Evolutionary conservation across 1,140 invertebrate genomes (phyloP), one percentile per base, ranked within the genome.

Genomic region (Ectropis grisescens): DNA sequence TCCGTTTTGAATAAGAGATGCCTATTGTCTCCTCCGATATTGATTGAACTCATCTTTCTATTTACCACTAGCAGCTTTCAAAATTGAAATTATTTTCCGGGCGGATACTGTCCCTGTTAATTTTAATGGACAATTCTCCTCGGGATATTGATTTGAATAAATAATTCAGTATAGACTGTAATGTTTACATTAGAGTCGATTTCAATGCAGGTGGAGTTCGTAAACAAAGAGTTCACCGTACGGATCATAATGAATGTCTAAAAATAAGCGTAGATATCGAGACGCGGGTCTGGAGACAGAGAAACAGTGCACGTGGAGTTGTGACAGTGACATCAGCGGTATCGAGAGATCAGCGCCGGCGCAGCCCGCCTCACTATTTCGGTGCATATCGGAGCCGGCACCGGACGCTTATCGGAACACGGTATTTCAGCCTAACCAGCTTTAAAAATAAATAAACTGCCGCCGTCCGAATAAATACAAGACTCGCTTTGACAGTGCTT

Each of bases 1-100:
- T 76, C 74, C 74, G 74, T 72, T 78, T 70, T 67, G 68, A 74
- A 72, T 71, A 72, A 70, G 66, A 68, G 65, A 69, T 67, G 61
- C 37, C 70, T 47, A 76, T 79, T 79, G 71, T 79, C 60, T 79
- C 47, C 46, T 45, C 54, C 47, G 58, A 62, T 76, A 74, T 79
- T 75, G 74, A 75, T 75, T 74, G 64, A 61, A 48, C 60, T 62
- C 47, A 57, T 67, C 60, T 67, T n/a, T n/a, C 41, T 50, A 47
- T 55, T n/a, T 39, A 43, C 50, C 44, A 48, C 39, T n/a, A n/a
- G n/a, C n/a, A n/a, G n/a, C n/a, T n/a, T n/a, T n/a, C n/a, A n/a
- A n/a, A n/a, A n/a, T n/a, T n/a, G n/a, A n/a, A n/a, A 55, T 61
- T 64, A 45, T 59, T 50, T 65, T 58, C 55, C 47, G 49, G 42